These are phyloP conservation scores for Philaethria dido DNA, from an alignment of 2,888 invertebrate species.

Conservation along the genomic window DNA sequence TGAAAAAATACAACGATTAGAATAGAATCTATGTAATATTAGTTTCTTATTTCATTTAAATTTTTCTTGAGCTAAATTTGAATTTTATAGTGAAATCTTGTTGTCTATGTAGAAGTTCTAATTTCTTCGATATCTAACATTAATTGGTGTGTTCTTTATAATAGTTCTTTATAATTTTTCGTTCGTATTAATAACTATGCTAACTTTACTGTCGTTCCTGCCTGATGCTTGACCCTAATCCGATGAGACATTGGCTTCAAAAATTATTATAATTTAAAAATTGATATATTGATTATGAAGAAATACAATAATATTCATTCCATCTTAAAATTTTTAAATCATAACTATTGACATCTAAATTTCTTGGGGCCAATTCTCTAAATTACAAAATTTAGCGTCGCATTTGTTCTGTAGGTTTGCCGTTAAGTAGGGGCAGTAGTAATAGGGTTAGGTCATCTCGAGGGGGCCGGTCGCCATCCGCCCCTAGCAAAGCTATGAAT, in stretches of 20 bases:
- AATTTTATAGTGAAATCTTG: background rate
- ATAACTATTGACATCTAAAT: no score
- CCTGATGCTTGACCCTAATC: conserved; percentile 68
- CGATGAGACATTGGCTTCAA: conserved; percentile 34
- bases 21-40: background rate
- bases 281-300: background rate
- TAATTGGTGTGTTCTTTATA: conserved; percentile 14
- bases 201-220: conserved; percentile 60
- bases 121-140: background rate
- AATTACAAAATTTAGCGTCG: conserved; percentile 48
- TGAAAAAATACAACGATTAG: background rate
- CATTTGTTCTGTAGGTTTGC: conserved; percentile 84
- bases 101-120: background rate
- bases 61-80: background rate
- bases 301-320: no score
- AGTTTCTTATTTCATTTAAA: background rate
- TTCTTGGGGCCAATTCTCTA: conserved; percentile 43
- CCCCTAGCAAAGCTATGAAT: conserved; percentile 64
- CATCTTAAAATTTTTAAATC: no score
- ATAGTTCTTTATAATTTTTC: no score
- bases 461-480: conserved; percentile 76
- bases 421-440: conserved; percentile 86
- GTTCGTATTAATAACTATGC: conserved; percentile 9
- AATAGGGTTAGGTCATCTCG: conserved; percentile 83
- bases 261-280: conserved; percentile 4